Evolutionary conservation across 2,888 invertebrate species (phyloP), one percentile per base, ranked within the genome.

Genomic region (Trissolcus brochymenae): DNA sequence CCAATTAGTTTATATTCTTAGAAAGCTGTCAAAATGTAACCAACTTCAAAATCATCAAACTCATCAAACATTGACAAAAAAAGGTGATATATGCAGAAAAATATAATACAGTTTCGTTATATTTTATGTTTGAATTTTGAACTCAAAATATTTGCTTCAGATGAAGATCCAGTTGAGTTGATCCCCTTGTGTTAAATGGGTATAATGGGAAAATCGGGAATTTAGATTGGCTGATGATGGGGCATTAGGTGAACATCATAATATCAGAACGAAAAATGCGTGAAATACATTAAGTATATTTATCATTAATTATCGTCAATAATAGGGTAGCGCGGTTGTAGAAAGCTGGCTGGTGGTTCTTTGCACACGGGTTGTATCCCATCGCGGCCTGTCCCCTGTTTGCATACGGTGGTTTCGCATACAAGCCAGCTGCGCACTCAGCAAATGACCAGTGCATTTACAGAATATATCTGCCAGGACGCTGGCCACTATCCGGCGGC

Each of bases 371-470:
- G 17, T 43, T 19, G 53, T 19, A 53, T 71, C 53, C 57, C 43
- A 29, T 71, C 60, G 55, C 57, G 51, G 43, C 54, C 55, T 61
- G 74, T 75, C 75, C 78, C 72, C 53, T 60, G 76, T 79, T 79
- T 79, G 79, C 62, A 76, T 43, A 74, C 66, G 66, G 72, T 11
- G 70, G 73, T 59, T 76, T 79, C 72, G 68, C 78, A 66, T 65
- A 76, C 57, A 67, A 66, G 43, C 55, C 79, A 79, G 73, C 70
- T 76, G 79, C 74, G 73, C 73, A 76, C 73, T 76, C 79, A 73
- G 79, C 79, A 79, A 79, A 76, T 70, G 76, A 76, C 70, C 65
- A 79, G 57, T 75, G 75, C 78, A 79, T 79, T 79, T 68, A 65
- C 75, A 61, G 78, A 75, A 72, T 76, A 54, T 72, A 77, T 72